Evolutionary conservation across 2,113 vertebrate genomes (phyloP).

Genomic region (Tamias sibiricus): DNA sequence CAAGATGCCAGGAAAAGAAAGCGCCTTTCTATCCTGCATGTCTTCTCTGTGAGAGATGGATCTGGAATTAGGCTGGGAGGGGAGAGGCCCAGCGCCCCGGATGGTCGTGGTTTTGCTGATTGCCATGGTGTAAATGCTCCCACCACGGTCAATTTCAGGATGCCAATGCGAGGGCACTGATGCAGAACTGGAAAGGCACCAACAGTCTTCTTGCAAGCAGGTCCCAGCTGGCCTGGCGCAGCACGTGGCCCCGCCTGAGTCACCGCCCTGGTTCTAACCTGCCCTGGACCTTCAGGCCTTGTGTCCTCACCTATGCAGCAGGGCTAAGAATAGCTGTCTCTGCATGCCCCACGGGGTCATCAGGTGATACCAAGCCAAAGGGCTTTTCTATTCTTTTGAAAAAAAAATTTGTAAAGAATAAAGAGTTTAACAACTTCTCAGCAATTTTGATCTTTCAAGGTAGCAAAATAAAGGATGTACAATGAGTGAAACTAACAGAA

Average conservation of each 20-base stretch:
- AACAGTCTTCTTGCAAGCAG: background rate
- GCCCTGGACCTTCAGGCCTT: background rate
- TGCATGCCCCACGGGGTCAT: background rate
- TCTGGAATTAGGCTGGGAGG: background rate
- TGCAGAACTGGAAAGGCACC: background rate
- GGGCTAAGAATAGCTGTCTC: background rate
- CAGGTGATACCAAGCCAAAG: background rate
- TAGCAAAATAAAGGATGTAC: background rate
- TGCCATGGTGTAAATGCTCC: background rate
- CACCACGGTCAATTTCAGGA: background rate
- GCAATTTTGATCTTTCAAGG: background rate
- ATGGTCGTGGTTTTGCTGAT: background rate
- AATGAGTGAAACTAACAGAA: rapidly evolving
- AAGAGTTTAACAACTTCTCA: background rate
- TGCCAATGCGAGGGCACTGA: rapidly evolving
- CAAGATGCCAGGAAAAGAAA: background rate
- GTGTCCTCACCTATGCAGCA: background rate
- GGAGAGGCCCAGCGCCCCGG: background rate
- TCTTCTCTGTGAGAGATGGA: background rate
- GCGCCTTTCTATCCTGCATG: background rate
- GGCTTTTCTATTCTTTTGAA: background rate
- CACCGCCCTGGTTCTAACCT: background rate
- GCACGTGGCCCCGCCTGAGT: rapidly evolving
- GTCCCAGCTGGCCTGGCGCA: background rate
- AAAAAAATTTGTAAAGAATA: background rate